Percentiles rank a stretch among this genome's conserved stretches.
phyloP scores from a whole-genome alignment of 2,888 invertebrate genomes.

The Magallana nippona region DNA sequence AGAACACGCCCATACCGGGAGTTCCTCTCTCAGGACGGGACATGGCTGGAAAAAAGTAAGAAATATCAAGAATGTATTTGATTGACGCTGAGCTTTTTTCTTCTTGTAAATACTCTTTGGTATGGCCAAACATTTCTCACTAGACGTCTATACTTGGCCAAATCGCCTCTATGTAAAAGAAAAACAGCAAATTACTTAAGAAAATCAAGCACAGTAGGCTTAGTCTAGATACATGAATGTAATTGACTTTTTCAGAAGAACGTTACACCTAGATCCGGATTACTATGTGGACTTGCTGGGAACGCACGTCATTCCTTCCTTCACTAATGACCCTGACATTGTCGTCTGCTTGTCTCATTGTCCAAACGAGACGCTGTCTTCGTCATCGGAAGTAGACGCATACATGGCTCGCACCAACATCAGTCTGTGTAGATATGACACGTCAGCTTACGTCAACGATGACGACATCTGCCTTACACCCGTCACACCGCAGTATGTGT shows the following conservation, averaged over 20 bases:
- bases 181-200: not conserved
- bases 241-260: not conserved
- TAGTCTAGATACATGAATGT: not conserved
- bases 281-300: not conserved
- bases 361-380: slow-evolving; percentile 85
- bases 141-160: no score
- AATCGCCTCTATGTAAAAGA: no score
- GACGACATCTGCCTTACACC: slow-evolving; percentile 82
- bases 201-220: not conserved
- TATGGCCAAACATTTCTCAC: no score
- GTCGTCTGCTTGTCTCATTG: slow-evolving; percentile 92
- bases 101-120: no score
- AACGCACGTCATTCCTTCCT: not conserved
- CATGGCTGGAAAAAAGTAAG: slow-evolving; percentile 82
- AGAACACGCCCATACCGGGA: slow-evolving; percentile 86
- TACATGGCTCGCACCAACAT: slow-evolving; percentile 87
- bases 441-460: slow-evolving; percentile 57
- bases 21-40: slow-evolving; percentile 89
- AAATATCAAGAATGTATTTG: not conserved
- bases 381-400: slow-evolving; percentile 85
- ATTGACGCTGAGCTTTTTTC: no score
- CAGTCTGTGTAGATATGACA: slow-evolving; percentile 86
- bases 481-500: not conserved
- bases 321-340: slow-evolving; percentile 36
- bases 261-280: not conserved